Base-by-base conservation (phyloP, 2,113 vertebrate genomes). In the Lagopus leucura region DNA sequence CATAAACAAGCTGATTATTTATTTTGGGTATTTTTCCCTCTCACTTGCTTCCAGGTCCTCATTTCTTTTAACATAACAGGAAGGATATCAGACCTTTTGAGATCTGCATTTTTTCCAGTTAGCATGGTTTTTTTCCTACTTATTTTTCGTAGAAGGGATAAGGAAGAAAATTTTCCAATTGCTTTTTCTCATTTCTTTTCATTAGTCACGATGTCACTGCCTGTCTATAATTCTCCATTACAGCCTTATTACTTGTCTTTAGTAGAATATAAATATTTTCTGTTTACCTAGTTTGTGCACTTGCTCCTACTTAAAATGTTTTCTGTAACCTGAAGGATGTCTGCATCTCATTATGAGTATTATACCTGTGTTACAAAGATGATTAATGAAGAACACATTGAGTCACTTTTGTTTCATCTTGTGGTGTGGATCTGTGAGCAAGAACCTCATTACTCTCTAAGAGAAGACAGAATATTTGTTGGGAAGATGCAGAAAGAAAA, bases 1-100 rank as follows among this genome's bases (percentile, higher is more conserved):
- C 0, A 6, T 93, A 97, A 97, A 97, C 96, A 97, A 95, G 73
- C 15, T 38, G 90, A 73, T 92, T 96, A 57, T 95, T 95, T 96
- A 43, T 69, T 95, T 90, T 74, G 63, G 38, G 8, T 18, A 71
- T 71, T 42, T 67, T 72, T n/a, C n/a, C 38, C 8, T 84, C 54
- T 75, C n/a, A 3, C 78, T 91, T 78, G 65, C 80, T 85, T 92
- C 82, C 47, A 95, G 92, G 69, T 80, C 16, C 61, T 60, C 13
- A 30, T 76, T 87, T 77, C 78, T 95, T 91, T 89, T 78, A 92
- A 61, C 91, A 93, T 86, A 96, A 96, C 93, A 97, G 91, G 96
- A 96, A 96, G 70, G 75, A 61, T 94, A 93, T 95, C 81, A 95
- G 94, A 95, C 90, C 78, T 75, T 96, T 48, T 66, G 69, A 60